A percentile compares a stretch with the other conserved stretches of the same genome.
Conservation (phyloP, 2,888 invertebrate genomes). For the Zaprionus bogoriensis region DNA sequence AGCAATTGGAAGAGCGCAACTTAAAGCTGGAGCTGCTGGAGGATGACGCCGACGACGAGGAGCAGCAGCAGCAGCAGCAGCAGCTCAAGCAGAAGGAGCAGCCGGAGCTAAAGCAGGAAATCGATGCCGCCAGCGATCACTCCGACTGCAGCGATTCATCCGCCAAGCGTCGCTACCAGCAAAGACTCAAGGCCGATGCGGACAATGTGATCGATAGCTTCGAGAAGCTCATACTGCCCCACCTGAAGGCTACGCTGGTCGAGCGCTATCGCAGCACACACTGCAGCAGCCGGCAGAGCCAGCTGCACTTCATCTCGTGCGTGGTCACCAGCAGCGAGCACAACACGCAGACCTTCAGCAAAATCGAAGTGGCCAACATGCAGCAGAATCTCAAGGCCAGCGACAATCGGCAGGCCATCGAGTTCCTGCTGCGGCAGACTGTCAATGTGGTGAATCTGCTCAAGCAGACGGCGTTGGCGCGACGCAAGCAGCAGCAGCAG, state of each 20-base stretch:
- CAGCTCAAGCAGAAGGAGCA: conserved; percentile 45
- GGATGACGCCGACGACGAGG: conserved; percentile 26
- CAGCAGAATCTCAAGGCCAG: conserved; percentile 75
- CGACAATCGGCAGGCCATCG: conserved; percentile 74
- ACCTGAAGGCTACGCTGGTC: conserved; percentile 59
- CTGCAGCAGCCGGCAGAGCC: conserved; percentile 53
- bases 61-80: conserved; percentile 26
- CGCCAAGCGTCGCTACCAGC: conserved; percentile 32
- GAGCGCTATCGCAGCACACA: conserved; percentile 72
- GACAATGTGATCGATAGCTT: conserved; percentile 78
- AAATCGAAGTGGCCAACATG: conserved; percentile 72
- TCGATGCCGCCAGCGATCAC: conserved; percentile 18
- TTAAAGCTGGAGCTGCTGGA: too few relatives aligned
- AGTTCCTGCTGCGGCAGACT: conserved; percentile 78
- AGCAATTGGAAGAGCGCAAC: too few relatives aligned
- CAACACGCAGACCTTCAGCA: conserved; percentile 67
- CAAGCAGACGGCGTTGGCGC: conserved; percentile 35
- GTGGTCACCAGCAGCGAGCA: conserved; percentile 74
- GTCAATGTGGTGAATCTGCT: conserved; percentile 74
- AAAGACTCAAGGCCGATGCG: conserved; percentile 66
- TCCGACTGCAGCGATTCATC: conserved; percentile 51
- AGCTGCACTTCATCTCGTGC: conserved; percentile 77
- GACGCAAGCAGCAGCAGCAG: conserved; percentile 28
- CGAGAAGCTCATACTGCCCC: conserved; percentile 78
- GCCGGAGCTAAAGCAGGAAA: conserved; percentile 4